Percentiles rank a stretch among this genome's conserved stretches.
Conservation (phyloP, 2,888 invertebrate genomes). For the Drosophila borborema region DNA sequence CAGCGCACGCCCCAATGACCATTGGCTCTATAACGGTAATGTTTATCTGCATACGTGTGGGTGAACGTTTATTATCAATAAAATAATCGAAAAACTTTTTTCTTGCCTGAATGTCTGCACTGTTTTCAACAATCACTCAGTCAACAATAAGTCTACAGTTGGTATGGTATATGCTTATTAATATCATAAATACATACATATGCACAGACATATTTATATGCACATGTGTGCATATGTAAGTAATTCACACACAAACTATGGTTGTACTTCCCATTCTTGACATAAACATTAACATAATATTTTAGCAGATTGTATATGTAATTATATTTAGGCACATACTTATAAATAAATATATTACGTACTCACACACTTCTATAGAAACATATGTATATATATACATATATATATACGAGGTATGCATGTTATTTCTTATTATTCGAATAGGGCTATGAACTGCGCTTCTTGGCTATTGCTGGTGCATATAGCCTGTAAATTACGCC, state of each 20-base stretch:
- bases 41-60: slow-evolving; percentile 25
- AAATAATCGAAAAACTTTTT: slow-evolving; percentile 10
- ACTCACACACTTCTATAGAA: neutral
- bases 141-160: slow-evolving; percentile 5
- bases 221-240: neutral
- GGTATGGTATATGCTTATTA: slow-evolving; percentile 8
- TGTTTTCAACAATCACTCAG: slow-evolving; percentile 19
- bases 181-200: neutral
- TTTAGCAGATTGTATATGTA: too few species aligned
- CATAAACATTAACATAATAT: slow-evolving; percentile 3
- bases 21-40: slow-evolving; percentile 43
- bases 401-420: neutral
- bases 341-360: neutral
- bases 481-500: slow-evolving; percentile 4
- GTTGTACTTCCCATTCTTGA: slow-evolving; percentile 9
- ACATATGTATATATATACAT: neutral
- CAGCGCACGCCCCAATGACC: slow-evolving; percentile 47
- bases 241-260: slow-evolving; percentile 28
- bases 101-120: slow-evolving; percentile 7
- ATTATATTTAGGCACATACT: too few species aligned
- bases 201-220: neutral
- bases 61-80: slow-evolving; percentile 29
- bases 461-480: neutral
- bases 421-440: slow-evolving; percentile 14
- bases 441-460: slow-evolving; percentile 27